These are phyloP conservation scores for Corythornis madagascariensis DNA, from an alignment of 2,113 vertebrate species.

Conservation along the genomic window DNA sequence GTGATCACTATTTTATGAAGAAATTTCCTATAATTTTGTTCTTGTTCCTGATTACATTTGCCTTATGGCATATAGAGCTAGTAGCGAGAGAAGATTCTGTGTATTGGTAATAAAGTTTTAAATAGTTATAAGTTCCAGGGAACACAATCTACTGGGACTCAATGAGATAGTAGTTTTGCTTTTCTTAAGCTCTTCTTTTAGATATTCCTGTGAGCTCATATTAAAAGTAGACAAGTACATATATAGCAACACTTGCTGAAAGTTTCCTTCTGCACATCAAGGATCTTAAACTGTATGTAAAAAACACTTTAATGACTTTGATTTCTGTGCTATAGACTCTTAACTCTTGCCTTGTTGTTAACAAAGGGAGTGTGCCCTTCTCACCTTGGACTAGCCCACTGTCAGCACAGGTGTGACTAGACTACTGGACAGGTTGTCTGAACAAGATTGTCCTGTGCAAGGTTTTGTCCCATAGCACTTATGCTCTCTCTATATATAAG, in stretches of 20 bases:
- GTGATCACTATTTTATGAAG: neutral
- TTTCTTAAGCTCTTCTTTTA: neutral
- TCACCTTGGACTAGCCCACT: neutral
- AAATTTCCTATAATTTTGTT: neutral
- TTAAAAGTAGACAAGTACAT: neutral
- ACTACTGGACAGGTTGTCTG: neutral
- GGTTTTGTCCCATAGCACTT: neutral
- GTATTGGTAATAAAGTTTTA: neutral
- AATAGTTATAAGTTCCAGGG: neutral
- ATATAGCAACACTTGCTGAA: neutral
- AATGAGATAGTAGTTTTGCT: neutral
- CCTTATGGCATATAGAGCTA: neutral
- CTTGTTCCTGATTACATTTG: neutral
- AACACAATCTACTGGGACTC: neutral
- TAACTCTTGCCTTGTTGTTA: neutral
- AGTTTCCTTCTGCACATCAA: neutral
- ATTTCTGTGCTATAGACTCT: neutral
- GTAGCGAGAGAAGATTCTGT: neutral
- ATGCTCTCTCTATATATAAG: neutral
- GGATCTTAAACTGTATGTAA: neutral
- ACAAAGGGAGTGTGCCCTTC: rapidly evolving
- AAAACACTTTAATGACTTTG: neutral
- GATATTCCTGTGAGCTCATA: neutral
- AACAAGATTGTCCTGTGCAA: neutral
- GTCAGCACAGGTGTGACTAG: neutral